phyloP scores from a whole-genome alignment of 2,797 vertebrate species.

The Hydrophis major region DNA sequence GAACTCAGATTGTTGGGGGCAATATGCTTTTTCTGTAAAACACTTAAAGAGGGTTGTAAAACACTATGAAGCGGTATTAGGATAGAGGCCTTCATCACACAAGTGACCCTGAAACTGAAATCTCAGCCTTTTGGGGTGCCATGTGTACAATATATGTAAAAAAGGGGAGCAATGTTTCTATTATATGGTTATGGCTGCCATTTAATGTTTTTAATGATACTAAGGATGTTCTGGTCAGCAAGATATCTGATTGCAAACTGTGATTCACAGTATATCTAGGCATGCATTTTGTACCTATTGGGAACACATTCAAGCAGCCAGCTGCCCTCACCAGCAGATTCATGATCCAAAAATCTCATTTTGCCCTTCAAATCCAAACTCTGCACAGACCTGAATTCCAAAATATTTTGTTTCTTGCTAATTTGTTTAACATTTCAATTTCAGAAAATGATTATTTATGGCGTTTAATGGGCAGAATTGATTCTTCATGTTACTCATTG shows the following conservation, averaged over 20 bases:
- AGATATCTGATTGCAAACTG: background rate
- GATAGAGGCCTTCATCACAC: background rate
- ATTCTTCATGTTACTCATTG: conserved; percentile 8
- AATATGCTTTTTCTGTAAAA: background rate
- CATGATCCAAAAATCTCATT: background rate
- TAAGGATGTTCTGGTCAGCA: background rate
- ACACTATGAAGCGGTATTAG: background rate
- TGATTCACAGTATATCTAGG: background rate
- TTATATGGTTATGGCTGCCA: background rate
- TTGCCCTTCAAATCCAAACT: background rate
- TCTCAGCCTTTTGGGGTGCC: background rate
- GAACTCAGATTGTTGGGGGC: background rate
- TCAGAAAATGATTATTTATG: conserved; percentile 34
- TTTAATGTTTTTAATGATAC: background rate
- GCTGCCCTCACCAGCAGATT: background rate
- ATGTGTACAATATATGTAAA: background rate
- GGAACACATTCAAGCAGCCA: background rate
- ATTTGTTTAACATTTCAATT: conserved; percentile 11
- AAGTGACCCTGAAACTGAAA: background rate
- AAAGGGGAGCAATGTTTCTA: background rate
- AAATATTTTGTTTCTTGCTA: background rate
- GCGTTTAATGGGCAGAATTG: conserved; percentile 18
- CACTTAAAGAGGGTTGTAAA: background rate
- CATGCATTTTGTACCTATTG: background rate
- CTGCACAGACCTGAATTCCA: background rate